Base-by-base conservation (phyloP, 2,113 vertebrate genomes). In the Sinocyclocheilus maitianheensis region DNA sequence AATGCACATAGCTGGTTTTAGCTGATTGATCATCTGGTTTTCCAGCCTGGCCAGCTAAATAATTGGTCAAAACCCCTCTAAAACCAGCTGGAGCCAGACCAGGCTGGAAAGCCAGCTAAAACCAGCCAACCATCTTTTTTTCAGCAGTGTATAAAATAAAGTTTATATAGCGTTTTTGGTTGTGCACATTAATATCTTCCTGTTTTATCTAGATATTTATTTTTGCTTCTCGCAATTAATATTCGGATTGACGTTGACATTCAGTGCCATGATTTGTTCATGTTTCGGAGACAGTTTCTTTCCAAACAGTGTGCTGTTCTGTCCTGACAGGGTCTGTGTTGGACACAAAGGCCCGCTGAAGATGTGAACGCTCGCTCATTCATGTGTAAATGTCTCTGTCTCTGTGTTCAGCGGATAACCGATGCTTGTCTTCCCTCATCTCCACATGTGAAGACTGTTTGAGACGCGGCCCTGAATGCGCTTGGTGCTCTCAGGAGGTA, bases 401-500 rank as follows among this genome's bases (percentile, higher is more conserved):
- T 83, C 46, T 63, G 58, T 51, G 37, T 84, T 83, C 94, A 99
- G 97, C 92, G 90, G 94, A 96, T 91, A 96, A 94, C 91, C 93
- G 89, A 91, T 99, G 98, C 90, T 85, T 89, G 86, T 95, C 96
- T 87, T 94, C 97, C 5, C 91, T 94, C 84, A 90, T 95, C 88
- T 93, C 88, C 30, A 96, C 96, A 26, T 99, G 98, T 77, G 85
- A 93, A 83, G 95, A 94, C 89, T 99, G 98, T 90, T 95, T 99
- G 85, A 91, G 91, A 43, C 94, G 95, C 89, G 96, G 96, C 89
- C 97, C 98, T 30, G 96, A 98, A 90, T 99, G 98, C 26, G 96
- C 96, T 91, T 99, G 98, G 98, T 99, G 98, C 94, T 94, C 95
- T 93, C 95, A 97, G 92, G 95, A 99, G 97, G 98, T 99, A 93